These are phyloP conservation scores for Terrapene triunguis DNA, from an alignment of 2,113 vertebrate species.

Conservation along the genomic window DNA sequence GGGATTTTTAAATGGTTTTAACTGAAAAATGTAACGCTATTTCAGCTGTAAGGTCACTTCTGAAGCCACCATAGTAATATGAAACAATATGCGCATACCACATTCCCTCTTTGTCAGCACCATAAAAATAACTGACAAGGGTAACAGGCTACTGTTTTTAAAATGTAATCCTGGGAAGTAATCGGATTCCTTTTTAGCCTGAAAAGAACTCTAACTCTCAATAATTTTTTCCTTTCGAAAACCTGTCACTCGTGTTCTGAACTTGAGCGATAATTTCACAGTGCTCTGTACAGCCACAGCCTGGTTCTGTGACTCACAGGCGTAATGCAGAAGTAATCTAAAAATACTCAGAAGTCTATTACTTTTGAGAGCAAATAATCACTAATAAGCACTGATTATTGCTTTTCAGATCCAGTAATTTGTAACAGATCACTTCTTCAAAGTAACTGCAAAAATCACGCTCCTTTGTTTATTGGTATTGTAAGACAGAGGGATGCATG, in stretches of 20 bases:
- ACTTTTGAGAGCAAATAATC: slow-evolving; percentile 75
- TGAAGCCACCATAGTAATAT: slow-evolving; percentile 26
- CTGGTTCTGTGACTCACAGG: slow-evolving; percentile 62
- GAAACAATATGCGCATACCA: background rate
- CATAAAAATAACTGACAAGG: slow-evolving; percentile 27
- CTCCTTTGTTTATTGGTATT: slow-evolving; percentile 36
- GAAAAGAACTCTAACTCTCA: slow-evolving; percentile 57
- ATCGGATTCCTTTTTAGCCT: slow-evolving; percentile 26
- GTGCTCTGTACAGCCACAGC: slow-evolving; percentile 44
- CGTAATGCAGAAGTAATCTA: slow-evolving; percentile 67
- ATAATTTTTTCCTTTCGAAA: slow-evolving; percentile 69
- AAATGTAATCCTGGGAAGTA: slow-evolving; percentile 57
- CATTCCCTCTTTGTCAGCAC: background rate
- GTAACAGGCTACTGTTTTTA: slow-evolving; percentile 47
- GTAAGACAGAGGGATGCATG: background rate
- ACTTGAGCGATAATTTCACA: slow-evolving; percentile 66
- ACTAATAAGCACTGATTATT: slow-evolving; percentile 74
- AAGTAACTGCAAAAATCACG: slow-evolving; percentile 55
- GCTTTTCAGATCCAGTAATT: slow-evolving; percentile 73
- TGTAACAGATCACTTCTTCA: slow-evolving; percentile 73
- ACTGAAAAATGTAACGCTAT: slow-evolving; percentile 23
- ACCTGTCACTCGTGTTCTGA: slow-evolving; percentile 28
- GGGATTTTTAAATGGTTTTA: background rate
- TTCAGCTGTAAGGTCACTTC: slow-evolving; percentile 30
- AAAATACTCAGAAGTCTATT: slow-evolving; percentile 72